Base-by-base conservation (phyloP, 1,140 invertebrate species). In the Carposina sasakii region DNA sequence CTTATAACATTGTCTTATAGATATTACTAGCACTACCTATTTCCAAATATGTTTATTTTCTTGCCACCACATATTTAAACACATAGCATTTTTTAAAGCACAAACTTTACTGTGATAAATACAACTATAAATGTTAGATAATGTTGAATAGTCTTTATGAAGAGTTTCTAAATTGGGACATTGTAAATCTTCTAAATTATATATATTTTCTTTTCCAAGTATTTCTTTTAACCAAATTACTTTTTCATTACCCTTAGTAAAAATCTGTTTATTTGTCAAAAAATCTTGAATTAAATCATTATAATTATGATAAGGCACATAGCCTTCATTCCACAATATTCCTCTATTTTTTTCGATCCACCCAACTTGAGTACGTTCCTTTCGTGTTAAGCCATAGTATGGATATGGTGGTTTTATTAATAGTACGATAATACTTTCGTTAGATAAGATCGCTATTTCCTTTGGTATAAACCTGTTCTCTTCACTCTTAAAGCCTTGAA, bases 391-490 rank as follows among this genome's bases (percentile, higher is more conserved):
- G 12, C 33, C 19, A 19, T 45, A 22, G 42, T 48, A 48, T 19
- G 44, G 48, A 13, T 13, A 39, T 24, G 49, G 44, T 23, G 54
- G 48, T 31, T 52, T 57, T n/a, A 54, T 39, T n/a, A 40, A 40
- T 10, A 54, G 17, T 12, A 33, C 15, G 19, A 49, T 40, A n/a
- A 45, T 39, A 8, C 13, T 23, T 23, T 44, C 37, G n/a, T 26
- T 30, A 13, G 22, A 30, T 13, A 39, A n/a, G n/a, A 57, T 48
- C 16, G 54, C 49, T n/a, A 52, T 48, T 52, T 57, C 54, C 52
- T 57, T 57, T 24, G 43, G 6, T 20, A 56, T 56, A 44, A 56
- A 56, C 31, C 52, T 4, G 17, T 45, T 45, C 3, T 24, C 22
- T 9, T 44, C 41, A 15, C 9, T 49, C 22, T 54, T 48, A 45